These are phyloP conservation scores for Eristalinus aeneus DNA, from an alignment of 2,888 invertebrate species.

Conservation along the genomic window DNA sequence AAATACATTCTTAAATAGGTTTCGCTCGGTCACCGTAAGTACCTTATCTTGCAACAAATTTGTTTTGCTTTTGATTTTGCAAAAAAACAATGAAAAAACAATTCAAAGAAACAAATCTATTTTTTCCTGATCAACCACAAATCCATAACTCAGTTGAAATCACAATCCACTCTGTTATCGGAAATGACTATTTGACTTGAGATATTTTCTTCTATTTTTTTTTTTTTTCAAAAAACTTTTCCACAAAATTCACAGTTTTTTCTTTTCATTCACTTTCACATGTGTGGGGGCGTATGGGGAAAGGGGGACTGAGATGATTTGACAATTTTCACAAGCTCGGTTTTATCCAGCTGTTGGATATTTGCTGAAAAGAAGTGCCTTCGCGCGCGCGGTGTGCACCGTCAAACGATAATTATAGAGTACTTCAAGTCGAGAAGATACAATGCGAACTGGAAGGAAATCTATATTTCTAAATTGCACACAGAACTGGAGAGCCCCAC, in stretches of 20 bases:
- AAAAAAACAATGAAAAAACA: slow-evolving; percentile 26
- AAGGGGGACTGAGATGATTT: not conserved
- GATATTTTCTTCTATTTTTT: not conserved
- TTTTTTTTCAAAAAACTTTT: not conserved
- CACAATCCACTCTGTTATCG: not conserved
- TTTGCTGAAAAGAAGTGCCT: not conserved
- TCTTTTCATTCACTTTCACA: not conserved
- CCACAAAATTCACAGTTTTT: not conserved
- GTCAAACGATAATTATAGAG: slow-evolving; percentile 50
- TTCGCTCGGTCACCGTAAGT: slow-evolving; percentile 59
- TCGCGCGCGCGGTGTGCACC: slow-evolving; percentile 43
- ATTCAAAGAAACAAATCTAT: not conserved
- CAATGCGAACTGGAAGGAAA: slow-evolving; percentile 68
- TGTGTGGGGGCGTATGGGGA: not conserved
- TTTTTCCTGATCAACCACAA: slow-evolving; percentile 37
- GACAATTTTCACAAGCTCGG: not conserved
- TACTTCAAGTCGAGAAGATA: slow-evolving; percentile 69
- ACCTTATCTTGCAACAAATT: slow-evolving; percentile 59
- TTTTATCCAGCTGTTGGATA: not conserved
- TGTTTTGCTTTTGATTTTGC: slow-evolving; percentile 52
- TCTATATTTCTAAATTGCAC: slow-evolving; percentile 69
- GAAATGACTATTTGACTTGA: not conserved
- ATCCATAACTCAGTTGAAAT: slow-evolving; percentile 49
- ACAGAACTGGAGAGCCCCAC: slow-evolving; percentile 61
- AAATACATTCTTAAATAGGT: slow-evolving; percentile 51